Conservation (phyloP, 2,113 vertebrate genomes). For the Taurulus bubalis region DNA sequence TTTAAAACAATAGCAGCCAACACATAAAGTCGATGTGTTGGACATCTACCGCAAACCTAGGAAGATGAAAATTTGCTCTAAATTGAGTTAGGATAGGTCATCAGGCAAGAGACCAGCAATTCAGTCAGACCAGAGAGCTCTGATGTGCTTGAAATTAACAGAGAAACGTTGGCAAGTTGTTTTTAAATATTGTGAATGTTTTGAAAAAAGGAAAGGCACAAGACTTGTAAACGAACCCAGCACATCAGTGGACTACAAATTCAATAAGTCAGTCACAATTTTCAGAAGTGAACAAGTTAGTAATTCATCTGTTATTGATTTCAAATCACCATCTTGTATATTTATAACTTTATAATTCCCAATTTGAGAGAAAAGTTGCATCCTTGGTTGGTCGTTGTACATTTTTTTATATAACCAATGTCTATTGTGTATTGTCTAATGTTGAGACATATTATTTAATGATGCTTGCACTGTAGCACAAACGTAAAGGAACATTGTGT, state of each 20-base stretch:
- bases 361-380: neutral
- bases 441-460: neutral
- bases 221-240: too few relatives aligned
- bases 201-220: too few relatives aligned
- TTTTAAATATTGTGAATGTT: conserved; percentile 4
- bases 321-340: neutral
- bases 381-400: neutral
- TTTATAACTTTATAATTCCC: neutral
- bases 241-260: too few relatives aligned
- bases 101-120: neutral
- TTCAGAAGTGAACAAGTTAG: too few relatives aligned
- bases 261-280: too few relatives aligned
- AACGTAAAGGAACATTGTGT: neutral
- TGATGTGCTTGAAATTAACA: neutral
- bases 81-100: too few relatives aligned
- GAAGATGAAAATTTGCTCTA: too few relatives aligned
- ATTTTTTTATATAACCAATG: neutral
- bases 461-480: conserved; percentile 9
- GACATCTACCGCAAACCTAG: neutral
- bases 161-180: too few relatives aligned
- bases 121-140: neutral
- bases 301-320: neutral
- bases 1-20: neutral
- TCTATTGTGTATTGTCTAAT: conserved; percentile 1
- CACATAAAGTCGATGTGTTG: neutral